Evolutionary conservation across 2,113 vertebrate genomes (phyloP).

Genomic region (Urocitellus parryii): DNA sequence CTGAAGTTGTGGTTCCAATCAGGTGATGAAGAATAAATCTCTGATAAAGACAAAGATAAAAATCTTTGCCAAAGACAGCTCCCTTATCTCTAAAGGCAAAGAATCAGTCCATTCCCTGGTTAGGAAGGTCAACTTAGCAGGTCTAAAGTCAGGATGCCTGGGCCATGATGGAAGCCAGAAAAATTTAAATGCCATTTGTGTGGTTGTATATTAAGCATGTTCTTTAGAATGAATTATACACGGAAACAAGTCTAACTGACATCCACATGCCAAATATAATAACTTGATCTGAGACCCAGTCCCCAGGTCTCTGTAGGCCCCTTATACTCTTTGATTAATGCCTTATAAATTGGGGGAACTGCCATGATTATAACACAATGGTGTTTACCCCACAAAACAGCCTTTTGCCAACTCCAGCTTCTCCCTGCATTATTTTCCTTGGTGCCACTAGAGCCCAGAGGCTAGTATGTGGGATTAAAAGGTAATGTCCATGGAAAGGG

Average conservation of each 20-base stretch:
- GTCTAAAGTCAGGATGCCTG: neutral
- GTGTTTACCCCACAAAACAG: neutral
- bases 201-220: neutral
- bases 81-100: neutral
- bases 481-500: neutral
- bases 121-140: neutral
- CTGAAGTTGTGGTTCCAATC: neutral
- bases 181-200: neutral
- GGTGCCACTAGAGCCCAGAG: neutral
- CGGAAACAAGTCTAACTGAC: neutral
- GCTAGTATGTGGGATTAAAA: neutral
- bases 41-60: no score
- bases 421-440: neutral
- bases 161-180: neutral
- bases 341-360: neutral
- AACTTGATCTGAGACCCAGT: neutral
- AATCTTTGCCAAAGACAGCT: neutral
- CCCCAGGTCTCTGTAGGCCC: neutral
- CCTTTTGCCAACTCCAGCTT: neutral
- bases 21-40: neutral
- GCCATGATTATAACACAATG: neutral
- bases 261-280: neutral
- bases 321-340: neutral
- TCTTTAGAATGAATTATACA: neutral
- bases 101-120: neutral